Evolutionary conservation across 2,113 vertebrate species (phyloP), one percentile per base, ranked within the genome.

Genomic region (Sarotherodon lohbergeri): DNA sequence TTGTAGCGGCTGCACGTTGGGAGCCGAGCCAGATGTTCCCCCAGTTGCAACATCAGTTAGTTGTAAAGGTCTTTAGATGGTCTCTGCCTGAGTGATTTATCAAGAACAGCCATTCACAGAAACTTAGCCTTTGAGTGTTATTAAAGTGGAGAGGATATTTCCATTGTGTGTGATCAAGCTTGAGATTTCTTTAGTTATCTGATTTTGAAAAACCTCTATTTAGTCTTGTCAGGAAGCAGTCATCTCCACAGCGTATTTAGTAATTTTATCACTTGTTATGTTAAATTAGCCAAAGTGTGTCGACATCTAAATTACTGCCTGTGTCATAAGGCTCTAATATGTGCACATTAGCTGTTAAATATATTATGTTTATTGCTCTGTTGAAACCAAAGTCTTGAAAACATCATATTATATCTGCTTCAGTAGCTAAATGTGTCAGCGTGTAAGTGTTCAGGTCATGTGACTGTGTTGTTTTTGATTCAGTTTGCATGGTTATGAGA

Each of bases 11-110:
- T 82, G 52, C 66, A 82, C 6, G 63, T 84, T 46, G 48, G 71
- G 87, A 80, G 43, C 34, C 14, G 24, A 87, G 81, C 79, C 85
- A 86, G 81, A 91, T 88, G 87, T 88, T 88, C n/a, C 8, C 27
- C 57, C 41, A 8, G 22, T 84, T 88, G 85, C 80, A 83, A 56
- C 43, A 81, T 88, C 36, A 52, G 55, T 56, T 22, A 41, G 19
- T 39, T 54, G 82, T 76, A 66, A 87, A 85, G 68, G 76, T 84
- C 52, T 57, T 55, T 78, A 79, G 81, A 52, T 36, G 7, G 68
- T 76, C 34, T 90, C 34, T 80, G 14, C 57, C 22, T 9, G 61
- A 88, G 61, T 48, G 34, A 56, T 84, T 85, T 59, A 81, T 52
- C 12, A 46, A 83, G 71, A 83, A 82, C 13, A 61, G 19, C 5